phyloP scores from a whole-genome alignment of 2,113 vertebrate genomes.

The Symphodus melops region DNA sequence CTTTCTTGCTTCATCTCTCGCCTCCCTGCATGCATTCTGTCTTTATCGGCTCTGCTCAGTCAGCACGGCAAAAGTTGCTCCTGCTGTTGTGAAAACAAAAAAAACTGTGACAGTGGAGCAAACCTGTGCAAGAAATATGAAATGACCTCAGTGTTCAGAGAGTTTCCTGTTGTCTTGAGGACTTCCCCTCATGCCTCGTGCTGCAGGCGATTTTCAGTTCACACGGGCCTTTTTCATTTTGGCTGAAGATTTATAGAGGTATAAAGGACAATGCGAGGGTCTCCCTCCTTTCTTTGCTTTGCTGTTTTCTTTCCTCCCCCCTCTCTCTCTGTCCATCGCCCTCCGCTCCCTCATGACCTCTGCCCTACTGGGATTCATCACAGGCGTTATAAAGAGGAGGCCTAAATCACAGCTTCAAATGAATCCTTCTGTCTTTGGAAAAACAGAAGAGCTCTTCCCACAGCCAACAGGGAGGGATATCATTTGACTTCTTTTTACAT shows the following conservation, averaged over 20 bases:
- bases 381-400: slow-evolving; percentile 49
- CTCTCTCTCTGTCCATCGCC: slow-evolving; percentile 32
- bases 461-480: slow-evolving; percentile 20
- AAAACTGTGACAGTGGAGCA: neutral
- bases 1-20: slow-evolving; percentile 30
- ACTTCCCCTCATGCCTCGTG: neutral
- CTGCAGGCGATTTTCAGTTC: neutral
- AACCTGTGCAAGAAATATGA: neutral
- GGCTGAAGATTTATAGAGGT: neutral
- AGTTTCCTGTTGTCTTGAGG: neutral
- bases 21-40: slow-evolving; percentile 5
- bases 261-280: slow-evolving; percentile 11
- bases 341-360: slow-evolving; percentile 63
- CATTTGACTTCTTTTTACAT: no score
- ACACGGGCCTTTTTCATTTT: neutral
- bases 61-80: neutral
- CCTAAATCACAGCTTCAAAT: slow-evolving; percentile 44
- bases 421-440: slow-evolving; percentile 42
- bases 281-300: neutral
- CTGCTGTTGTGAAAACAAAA: neutral
- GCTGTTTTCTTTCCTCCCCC: slow-evolving; percentile 31
- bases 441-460: slow-evolving; percentile 22
- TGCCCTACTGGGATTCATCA: slow-evolving; percentile 61
- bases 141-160: neutral
- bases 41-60: neutral